Evolutionary conservation across 2,113 vertebrate species (phyloP).

Genomic region (Phaetusa simplex): DNA sequence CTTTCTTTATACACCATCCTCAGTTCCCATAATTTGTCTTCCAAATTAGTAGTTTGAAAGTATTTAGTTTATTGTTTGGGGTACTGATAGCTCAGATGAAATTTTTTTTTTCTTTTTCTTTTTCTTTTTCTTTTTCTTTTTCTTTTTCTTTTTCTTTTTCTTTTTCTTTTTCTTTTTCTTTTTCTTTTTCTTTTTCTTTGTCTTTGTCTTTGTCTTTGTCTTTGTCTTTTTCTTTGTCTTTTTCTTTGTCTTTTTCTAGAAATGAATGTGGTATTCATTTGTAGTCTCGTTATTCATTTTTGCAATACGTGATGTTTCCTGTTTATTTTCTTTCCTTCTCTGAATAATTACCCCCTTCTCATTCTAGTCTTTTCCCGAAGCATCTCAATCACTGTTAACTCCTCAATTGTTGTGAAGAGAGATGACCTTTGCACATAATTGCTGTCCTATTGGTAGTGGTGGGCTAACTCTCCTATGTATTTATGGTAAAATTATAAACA

Average conservation of each 20-base stretch:
- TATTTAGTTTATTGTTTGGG: background rate
- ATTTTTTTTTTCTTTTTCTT: background rate
- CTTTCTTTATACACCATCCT: background rate
- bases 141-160: background rate
- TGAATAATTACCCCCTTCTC: background rate
- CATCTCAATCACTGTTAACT: background rate
- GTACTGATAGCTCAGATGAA: background rate
- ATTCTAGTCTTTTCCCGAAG: background rate
- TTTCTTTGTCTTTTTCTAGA: background rate
- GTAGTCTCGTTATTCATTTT: background rate
- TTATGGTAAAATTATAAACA: background rate
- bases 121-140: too few relatives aligned
- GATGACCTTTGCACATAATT: constrained; percentile 12
- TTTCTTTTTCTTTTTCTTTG: background rate
- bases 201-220: too few relatives aligned
- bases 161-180: too few relatives aligned
- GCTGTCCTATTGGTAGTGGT: background rate
- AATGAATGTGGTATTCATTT: background rate
- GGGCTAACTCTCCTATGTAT: background rate
- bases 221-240: too few relatives aligned
- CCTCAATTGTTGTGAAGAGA: constrained; percentile 41
- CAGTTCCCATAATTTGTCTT: background rate
- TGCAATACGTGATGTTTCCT: background rate
- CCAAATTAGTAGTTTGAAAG: background rate
- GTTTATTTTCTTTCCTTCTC: background rate